A percentile compares a stretch with the other conserved stretches of the same genome.
Evolutionary conservation across 2,888 invertebrate genomes (phyloP).

Genomic region (Chrysomela aeneicollis): DNA sequence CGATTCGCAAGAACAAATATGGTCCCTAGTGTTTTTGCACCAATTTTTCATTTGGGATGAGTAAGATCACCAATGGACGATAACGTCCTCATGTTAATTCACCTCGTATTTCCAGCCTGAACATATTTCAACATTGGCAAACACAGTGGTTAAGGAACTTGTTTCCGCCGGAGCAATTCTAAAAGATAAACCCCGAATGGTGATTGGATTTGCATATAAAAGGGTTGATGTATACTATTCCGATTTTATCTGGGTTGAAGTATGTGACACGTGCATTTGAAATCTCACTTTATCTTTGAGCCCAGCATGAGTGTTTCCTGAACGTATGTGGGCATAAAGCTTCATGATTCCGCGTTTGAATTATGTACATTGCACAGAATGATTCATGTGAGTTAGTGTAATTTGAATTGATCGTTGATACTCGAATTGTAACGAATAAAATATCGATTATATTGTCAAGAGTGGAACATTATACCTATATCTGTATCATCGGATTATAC

Average conservation of each 20-base stretch:
- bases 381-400: neutral
- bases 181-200: conserved; percentile 39
- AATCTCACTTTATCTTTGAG: conserved; percentile 33
- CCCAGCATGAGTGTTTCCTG: conserved; percentile 30
- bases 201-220: conserved; percentile 44
- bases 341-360: neutral
- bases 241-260: conserved; percentile 41
- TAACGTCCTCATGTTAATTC: neutral
- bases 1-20: too few relatives aligned
- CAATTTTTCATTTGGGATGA: too few relatives aligned
- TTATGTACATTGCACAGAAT: neutral
- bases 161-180: conserved; percentile 6
- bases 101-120: neutral
- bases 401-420: too few relatives aligned
- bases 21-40: too few relatives aligned
- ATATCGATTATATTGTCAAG: too few relatives aligned
- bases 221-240: conserved; percentile 40
- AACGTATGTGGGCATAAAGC: conserved; percentile 13
- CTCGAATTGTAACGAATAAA: too few relatives aligned
- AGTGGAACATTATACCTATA: too few relatives aligned
- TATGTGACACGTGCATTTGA: conserved; percentile 39
- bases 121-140: neutral
- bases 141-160: neutral
- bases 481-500: too few relatives aligned
- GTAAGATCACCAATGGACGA: too few relatives aligned